phyloP scores from a whole-genome alignment of 2,797 vertebrate genomes.

The Enteromius argenteus region DNA sequence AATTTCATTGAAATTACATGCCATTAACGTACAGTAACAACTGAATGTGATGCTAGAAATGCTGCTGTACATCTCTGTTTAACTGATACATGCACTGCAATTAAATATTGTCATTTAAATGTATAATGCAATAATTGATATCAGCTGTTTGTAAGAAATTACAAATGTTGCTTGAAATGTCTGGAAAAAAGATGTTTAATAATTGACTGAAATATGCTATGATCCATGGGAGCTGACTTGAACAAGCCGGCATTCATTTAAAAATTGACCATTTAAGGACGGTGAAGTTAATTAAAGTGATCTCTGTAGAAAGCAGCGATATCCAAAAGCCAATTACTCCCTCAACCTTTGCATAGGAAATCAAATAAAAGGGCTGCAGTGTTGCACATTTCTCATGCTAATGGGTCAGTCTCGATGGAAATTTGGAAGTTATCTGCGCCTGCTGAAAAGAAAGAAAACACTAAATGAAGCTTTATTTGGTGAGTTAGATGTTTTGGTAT shows the following conservation, averaged over 20 bases:
- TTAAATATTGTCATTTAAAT: background rate
- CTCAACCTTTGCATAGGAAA: constrained; percentile 58
- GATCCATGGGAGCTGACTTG: constrained; percentile 4
- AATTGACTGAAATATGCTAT: constrained; percentile 7
- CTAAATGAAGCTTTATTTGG: constrained; percentile 58
- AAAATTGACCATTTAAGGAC: constrained; percentile 58
- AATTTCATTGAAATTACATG: background rate
- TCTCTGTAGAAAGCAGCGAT: constrained; percentile 62
- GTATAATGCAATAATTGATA: background rate
- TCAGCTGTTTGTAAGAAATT: background rate
- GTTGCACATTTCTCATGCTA: constrained; percentile 57
- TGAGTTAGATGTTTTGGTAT: constrained; percentile 51
- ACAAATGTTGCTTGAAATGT: constrained; percentile 23
- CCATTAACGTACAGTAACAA: background rate
- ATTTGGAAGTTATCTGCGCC: constrained; percentile 51
- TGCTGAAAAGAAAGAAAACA: constrained; percentile 55
- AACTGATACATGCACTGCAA: background rate
- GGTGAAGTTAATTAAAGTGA: constrained; percentile 66
- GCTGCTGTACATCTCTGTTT: background rate
- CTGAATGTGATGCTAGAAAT: background rate
- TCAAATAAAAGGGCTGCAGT: constrained; percentile 57
- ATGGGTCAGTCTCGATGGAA: constrained; percentile 54
- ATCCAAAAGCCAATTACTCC: constrained; percentile 72
- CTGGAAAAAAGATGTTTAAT: background rate
- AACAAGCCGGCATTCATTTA: constrained; percentile 52